These are phyloP conservation scores for Promerops cafer DNA, from an alignment of 2,113 vertebrate genomes.

Conservation along the genomic window DNA sequence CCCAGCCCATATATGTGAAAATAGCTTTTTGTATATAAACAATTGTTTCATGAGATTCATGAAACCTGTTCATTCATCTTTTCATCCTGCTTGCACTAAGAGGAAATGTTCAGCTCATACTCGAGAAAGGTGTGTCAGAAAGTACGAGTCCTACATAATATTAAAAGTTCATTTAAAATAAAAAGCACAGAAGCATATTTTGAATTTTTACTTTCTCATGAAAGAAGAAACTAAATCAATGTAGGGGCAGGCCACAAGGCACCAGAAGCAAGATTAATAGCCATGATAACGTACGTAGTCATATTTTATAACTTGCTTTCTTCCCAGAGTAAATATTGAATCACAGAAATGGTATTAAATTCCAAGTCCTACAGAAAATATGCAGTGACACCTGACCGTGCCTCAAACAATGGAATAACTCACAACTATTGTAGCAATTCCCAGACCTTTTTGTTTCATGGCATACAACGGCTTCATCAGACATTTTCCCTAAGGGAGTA, in stretches of 20 bases:
- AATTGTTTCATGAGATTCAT: background rate
- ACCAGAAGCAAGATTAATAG: background rate
- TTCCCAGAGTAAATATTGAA: background rate
- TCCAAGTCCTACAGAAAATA: background rate
- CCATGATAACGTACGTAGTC: background rate
- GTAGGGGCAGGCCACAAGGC: background rate
- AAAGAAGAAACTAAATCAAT: background rate
- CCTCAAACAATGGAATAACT: background rate
- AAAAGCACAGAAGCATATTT: background rate
- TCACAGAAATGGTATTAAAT: background rate
- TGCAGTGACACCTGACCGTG: background rate
- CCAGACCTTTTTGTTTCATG: background rate
- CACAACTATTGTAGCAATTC: background rate
- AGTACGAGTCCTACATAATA: background rate
- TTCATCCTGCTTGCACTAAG: background rate
- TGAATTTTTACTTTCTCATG: background rate
- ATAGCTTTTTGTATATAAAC: background rate
- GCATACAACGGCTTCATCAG: background rate
- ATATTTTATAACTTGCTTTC: background rate
- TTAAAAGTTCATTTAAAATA: background rate
- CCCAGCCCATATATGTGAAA: background rate
- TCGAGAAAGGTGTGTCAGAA: background rate
- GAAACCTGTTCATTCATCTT: background rate
- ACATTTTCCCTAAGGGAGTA: background rate
- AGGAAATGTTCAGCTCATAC: background rate